Conservation (phyloP, 2,888 invertebrate genomes). For the Aspidiotus destructor region DNA sequence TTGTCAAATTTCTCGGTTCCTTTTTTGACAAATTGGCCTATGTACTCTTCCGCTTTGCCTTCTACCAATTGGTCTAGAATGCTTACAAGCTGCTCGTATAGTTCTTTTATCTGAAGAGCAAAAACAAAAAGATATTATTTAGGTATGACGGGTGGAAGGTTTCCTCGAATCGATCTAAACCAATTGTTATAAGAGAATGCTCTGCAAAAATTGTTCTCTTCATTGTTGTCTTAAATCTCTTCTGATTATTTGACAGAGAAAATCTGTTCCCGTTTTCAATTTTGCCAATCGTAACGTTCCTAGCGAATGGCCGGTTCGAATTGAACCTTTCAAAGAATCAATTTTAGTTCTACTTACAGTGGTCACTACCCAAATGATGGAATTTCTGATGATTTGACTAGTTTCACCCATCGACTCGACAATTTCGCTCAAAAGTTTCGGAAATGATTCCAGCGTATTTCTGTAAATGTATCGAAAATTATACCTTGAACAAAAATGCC, state of each 20-base stretch:
- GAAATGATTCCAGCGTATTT: slow-evolving; percentile 59
- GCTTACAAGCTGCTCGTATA: slow-evolving; percentile 60
- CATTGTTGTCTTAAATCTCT: too few relatives aligned
- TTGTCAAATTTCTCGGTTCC: slow-evolving; percentile 67
- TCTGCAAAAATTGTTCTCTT: too few relatives aligned
- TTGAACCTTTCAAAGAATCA: neutral
- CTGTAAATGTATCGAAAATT: slow-evolving; percentile 28
- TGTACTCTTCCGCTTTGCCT: slow-evolving; percentile 64
- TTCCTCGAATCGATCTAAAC: too few relatives aligned
- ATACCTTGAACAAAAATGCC: neutral
- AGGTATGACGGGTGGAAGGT: too few relatives aligned
- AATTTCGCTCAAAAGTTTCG: slow-evolving; percentile 68
- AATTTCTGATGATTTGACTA: slow-evolving; percentile 65
- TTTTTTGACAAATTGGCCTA: slow-evolving; percentile 57
- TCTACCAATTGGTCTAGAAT: slow-evolving; percentile 59
- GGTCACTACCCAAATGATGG: slow-evolving; percentile 63
- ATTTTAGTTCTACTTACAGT: slow-evolving; percentile 43
- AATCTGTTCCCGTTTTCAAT: too few relatives aligned
- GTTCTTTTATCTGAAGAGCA: slow-evolving; percentile 49
- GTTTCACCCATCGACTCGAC: slow-evolving; percentile 81
- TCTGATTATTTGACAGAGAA: too few relatives aligned
- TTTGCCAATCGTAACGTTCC: neutral
- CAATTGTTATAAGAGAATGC: too few relatives aligned
- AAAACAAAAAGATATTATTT: too few relatives aligned
- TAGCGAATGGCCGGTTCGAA: neutral